Conservation (phyloP, 2,113 vertebrate genomes). For the Lophius piscatorius region DNA sequence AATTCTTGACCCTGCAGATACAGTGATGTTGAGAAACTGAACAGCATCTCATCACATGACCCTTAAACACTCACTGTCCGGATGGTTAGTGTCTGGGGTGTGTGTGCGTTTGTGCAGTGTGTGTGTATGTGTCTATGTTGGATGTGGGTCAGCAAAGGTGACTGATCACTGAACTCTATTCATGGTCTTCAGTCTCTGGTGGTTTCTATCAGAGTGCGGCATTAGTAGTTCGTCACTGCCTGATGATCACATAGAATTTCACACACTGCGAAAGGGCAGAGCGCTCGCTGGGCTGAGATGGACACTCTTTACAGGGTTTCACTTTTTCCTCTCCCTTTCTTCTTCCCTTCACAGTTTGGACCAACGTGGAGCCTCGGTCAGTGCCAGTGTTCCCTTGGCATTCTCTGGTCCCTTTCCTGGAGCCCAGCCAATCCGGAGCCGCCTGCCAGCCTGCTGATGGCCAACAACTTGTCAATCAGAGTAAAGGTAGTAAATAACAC, state of each 20-base stretch:
- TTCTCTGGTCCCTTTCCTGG: slow-evolving; percentile 92
- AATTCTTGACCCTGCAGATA: slow-evolving; percentile 12
- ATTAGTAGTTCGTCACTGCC: slow-evolving; percentile 9
- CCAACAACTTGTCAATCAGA: slow-evolving; percentile 87
- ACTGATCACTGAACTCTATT: slow-evolving; percentile 50
- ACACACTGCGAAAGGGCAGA: slow-evolving; percentile 35
- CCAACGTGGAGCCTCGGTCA: slow-evolving; percentile 92
- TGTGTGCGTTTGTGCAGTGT: slow-evolving; percentile 22
- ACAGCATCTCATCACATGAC: slow-evolving; percentile 44
- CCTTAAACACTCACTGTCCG: slow-evolving; percentile 38
- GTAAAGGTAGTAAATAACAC: slow-evolving; percentile 86
- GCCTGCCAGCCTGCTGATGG: slow-evolving; percentile 86
- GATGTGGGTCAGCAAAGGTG: slow-evolving; percentile 8
- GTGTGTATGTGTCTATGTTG: slow-evolving; percentile 21
- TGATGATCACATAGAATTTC: slow-evolving; percentile 25
- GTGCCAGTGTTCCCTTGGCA: slow-evolving; percentile 95
- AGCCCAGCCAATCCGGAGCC: slow-evolving; percentile 89
- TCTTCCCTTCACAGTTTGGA: slow-evolving; percentile 85
- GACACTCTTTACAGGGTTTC: slow-evolving; percentile 51
- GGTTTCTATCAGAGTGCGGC: slow-evolving; percentile 25
- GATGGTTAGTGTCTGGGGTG: slow-evolving; percentile 23
- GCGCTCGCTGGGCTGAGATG: slow-evolving; percentile 21
- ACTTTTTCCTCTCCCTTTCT: slow-evolving; percentile 19
- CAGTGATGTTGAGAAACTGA: slow-evolving; percentile 15
- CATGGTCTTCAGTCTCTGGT: slow-evolving; percentile 26